phyloP scores from a whole-genome alignment of 2,113 vertebrate species.

The Myocastor coypus region DNA sequence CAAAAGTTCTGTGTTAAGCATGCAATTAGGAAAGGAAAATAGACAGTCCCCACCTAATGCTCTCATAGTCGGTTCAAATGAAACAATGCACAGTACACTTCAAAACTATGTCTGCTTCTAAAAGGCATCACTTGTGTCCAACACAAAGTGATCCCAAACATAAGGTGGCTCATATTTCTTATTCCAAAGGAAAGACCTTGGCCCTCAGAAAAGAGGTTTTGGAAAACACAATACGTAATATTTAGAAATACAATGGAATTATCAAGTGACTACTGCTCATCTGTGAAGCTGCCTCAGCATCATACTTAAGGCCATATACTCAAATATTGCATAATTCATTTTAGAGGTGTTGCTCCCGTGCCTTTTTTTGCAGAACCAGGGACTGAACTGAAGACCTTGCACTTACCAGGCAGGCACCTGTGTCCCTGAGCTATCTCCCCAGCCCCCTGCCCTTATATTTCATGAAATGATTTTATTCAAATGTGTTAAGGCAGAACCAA shows the following conservation, averaged over 20 bases:
- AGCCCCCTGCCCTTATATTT: not conserved
- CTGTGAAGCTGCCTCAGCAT: not conserved
- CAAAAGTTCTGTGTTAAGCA: not conserved
- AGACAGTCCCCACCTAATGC: accelerated
- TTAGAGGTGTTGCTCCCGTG: not conserved
- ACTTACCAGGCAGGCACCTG: too few species aligned
- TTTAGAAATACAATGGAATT: not conserved
- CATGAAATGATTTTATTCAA: not conserved
- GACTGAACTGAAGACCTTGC: too few species aligned
- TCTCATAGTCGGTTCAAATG: not conserved
- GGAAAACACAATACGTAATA: not conserved
- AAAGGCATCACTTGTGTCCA: not conserved
- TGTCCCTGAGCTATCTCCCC: too few species aligned
- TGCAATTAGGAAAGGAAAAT: too few species aligned
- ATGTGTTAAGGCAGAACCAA: not conserved
- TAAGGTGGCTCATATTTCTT: not conserved
- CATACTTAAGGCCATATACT: not conserved
- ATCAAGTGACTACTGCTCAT: not conserved
- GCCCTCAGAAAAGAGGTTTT: not conserved
- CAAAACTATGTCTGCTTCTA: not conserved
- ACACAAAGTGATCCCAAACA: not conserved
- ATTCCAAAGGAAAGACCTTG: not conserved
- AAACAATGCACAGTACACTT: not conserved
- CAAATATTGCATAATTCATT: not conserved
- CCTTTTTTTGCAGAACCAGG: not conserved